Percentiles rank a stretch among this genome's conserved stretches.
phyloP scores from a whole-genome alignment of 1,140 invertebrate genomes.

The Drosophila nasuta region DNA sequence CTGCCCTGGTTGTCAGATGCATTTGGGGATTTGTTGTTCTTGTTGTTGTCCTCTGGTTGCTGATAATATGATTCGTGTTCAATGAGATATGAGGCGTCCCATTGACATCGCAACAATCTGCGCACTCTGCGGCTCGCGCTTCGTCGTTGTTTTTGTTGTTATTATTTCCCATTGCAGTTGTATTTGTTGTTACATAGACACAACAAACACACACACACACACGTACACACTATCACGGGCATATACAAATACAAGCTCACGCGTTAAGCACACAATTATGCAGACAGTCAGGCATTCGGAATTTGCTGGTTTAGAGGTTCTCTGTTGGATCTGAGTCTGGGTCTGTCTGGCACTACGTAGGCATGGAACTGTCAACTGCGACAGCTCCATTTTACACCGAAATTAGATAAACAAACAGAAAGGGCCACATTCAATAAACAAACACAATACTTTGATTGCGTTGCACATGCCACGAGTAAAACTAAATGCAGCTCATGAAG shows the following conservation, averaged over 20 bases:
- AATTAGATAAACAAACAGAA: constrained; percentile 81
- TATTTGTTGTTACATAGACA: constrained; percentile 61
- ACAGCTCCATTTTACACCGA: constrained; percentile 81
- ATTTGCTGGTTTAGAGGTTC: constrained; percentile 46
- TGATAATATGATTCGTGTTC: constrained; percentile 79
- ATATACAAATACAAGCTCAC: constrained; percentile 56
- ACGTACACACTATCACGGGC: not conserved
- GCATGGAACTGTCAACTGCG: constrained; percentile 35
- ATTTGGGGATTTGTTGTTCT: constrained; percentile 45
- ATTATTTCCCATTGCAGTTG: constrained; percentile 60
- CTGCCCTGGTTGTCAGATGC: constrained; percentile 37
- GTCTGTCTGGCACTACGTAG: constrained; percentile 5
- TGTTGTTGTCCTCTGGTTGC: constrained; percentile 38
- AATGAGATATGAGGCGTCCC: constrained; percentile 54
- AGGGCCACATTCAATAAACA: constrained; percentile 74
- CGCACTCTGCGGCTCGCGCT: constrained; percentile 37
- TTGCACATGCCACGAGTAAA: constrained; percentile 44
- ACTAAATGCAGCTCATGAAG: not conserved
- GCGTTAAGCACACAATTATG: constrained; percentile 82
- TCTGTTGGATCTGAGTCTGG: constrained; percentile 1
- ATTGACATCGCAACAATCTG: constrained; percentile 57
- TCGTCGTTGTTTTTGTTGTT: constrained; percentile 48
- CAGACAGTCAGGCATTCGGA: constrained; percentile 80
- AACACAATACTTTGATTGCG: constrained; percentile 81
- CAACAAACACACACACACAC: constrained; percentile 26